Base-by-base conservation (phyloP, 2,888 invertebrate genomes). In the Rhogogaster chlorosoma region DNA sequence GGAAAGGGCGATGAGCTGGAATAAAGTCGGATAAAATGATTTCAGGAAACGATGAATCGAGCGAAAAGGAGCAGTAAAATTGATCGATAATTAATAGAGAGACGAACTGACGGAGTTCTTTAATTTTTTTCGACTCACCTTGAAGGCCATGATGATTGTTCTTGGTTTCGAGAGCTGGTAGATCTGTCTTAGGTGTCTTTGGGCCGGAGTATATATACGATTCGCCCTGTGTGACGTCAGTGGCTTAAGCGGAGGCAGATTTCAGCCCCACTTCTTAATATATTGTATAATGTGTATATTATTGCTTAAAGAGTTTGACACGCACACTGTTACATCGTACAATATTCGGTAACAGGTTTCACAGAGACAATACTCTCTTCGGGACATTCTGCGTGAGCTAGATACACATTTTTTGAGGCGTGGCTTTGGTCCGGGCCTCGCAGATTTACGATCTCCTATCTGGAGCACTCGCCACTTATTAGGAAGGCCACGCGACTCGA, bases 61-160 rank as follows among this genome's bases (percentile, higher is more conserved):
- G 10, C 9, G 70, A 32, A n/a, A 29, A 38, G 6, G 7, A 18
- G 70, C 36, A 32, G n/a, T 3, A 22, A 26, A 71, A 9, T 36
- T 70, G n/a, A 70, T 15, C 9, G n/a, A 12, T 2, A 15, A 15
- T n/a, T 15, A 15, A 15, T 15, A 12, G 42, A 42, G 42, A 42
- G 42, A 12, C 12, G 4, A 45, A 22, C 22, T 5, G 7, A 12
- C 22, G 57, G 12, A 5, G 5, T 26, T 10, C 2, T 12, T 49
- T 53, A 32, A 15, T 32, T 26, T 29, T 15, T 18, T 75, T 2
- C 45, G 82, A 86, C 90, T 91, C 87, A 91, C 91, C 90, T 90
- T 90, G 88, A 90, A 91, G 87, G 89, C 90, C 91, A 91, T 91
- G 90, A 87, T 88, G 86, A 64, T 86, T 73, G 87, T 77, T 87